Base-by-base conservation (phyloP, 2,797 vertebrate species). In the Somateria mollissima region DNA sequence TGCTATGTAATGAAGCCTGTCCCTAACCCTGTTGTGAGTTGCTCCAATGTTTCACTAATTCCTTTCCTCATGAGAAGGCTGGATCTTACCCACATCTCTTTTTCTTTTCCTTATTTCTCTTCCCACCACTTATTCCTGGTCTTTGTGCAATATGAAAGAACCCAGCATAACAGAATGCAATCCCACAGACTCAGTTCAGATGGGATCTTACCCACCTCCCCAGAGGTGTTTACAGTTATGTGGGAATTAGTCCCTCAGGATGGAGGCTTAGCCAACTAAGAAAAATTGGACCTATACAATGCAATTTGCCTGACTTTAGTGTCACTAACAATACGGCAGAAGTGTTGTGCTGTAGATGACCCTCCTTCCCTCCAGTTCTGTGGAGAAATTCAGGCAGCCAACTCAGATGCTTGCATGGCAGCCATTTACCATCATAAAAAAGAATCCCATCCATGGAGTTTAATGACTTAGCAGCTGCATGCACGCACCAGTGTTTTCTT, bases 361-460 rank as follows among this genome's bases (percentile, higher is more conserved):
- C 6, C 27, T 13, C 27, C 12, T 36, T 49, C 15, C 53, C 11
- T 25, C 8, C 47, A 21, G 53, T 1, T 49, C 41, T 51, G 4
- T n/a, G 62, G 1, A 15, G 19, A 22, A 58, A 36, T 37, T 70
- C 1, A 4, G 18, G 57, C 56, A 57, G 56, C 19, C 66, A 65
- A 1, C 11, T 49, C 8, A 5, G 47, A 8, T 30, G 17, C 21
- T 73, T 41, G 57, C 17, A 6, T 20, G 49, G 51, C 1, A 43
- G 78, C 20, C 19, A 10, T 49, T 13, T 45, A 4, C 28, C 1
- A 0, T 64, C 47, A 16, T 22, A 28, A 5, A 18, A 47, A 11
- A 43, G 34, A 47, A 60, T 69, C 51, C 47, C 13, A 3, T 8
- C 43, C 12, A 5, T 53, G 75, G 56, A 21, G 49, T 72, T 45